Base-by-base conservation (phyloP, 1,140 invertebrate species). In the Pseudomyrmex concolor region DNA sequence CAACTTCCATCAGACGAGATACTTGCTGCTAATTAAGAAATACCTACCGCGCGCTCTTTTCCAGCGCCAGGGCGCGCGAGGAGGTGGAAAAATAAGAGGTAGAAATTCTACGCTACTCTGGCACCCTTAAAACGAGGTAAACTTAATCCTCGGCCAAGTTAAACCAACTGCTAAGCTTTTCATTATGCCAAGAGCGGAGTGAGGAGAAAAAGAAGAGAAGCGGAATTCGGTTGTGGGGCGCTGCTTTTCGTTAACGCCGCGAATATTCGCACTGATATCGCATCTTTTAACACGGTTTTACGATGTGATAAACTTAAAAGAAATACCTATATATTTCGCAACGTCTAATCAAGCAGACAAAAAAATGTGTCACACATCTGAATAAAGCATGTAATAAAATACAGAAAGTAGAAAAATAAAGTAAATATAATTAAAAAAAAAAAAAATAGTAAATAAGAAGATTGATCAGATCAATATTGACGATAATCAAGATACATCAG, bases 21-120 rank as follows among this genome's bases (percentile, higher is more conserved):
- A 88, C 88, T 90, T 90, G 85, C 84, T 72, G 66, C 83, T 91
- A 91, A 91, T 91, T 91, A 91, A 85, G 86, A 90, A 91, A 91
- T 91, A 90, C 90, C 90, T 90, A 84, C 59, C 70, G 77, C 60
- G 84, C 85, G 77, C 74, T 88, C 74, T 87, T 84, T 84, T 80
- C 76, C 83, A 76, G 82, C 71, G 60, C 62, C 63, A 71, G 73
- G 82, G 86, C 77, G 88, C 34, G 34, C 34, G 34, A 85, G 70
- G 85, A 84, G 78, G 78, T 88, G 86, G 86, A 87, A 90, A 90
- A 90, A 89, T 90, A 89, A 90, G 85, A 89, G 84, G 83, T 83
- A 83, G 86, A 90, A 90, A 91, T 91, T 90, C 90, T 87, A 83
- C 62, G 81, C 74, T 83, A 77, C 87, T 88, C 78, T 68, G 83